Base-by-base conservation (phyloP, 2,888 invertebrate species). In the Diloba caeruleocephala region DNA sequence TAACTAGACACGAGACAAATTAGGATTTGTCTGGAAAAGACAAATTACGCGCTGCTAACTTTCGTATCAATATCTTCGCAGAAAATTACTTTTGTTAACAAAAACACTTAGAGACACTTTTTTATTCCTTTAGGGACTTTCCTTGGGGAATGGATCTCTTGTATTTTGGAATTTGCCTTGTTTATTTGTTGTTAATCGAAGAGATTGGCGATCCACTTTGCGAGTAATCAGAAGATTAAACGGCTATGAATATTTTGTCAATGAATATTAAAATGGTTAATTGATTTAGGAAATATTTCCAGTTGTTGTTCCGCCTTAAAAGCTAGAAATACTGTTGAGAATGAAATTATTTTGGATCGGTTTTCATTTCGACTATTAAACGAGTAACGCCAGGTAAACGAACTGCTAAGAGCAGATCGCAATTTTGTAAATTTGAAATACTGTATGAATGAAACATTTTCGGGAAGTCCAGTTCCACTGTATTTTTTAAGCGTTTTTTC, bases 61-160 rank as follows among this genome's bases (percentile, higher is more conserved):
- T 55, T 33, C 9, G 31, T 55, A 55, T 55, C 54, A 55, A 55
- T 69, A 55, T 56, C 26, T 45, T 25, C 3, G 23, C 8, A 33
- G 13, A 60, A 21, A 60, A 67, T 64, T 67, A 60, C 56, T 69
- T 68, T 64, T 55, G 50, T 63, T 55, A 56, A 43, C 38, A 55
- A 65, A 61, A 65, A 65, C 54, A 51, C 49, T 41, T 38, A 34
- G 29, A 23, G 25, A 44, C 43, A 36, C 13, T 23, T 21, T 36
- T 48, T 43, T 60, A 41, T 48, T 39, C 14, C 21, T 28, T 33
- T 29, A 7, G 49, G 29, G 36, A 33, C 3, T 28, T 29, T 39
- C 38, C 31, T 52, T 25, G 14, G 36, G 42, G 36, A 42, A 13
- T 17, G 32, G 31, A 41, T 14, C 23, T 3, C 13, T 19, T 12